phyloP scores from a whole-genome alignment of 2,113 vertebrate genomes.

The Genyomyrus donnyi region DNA sequence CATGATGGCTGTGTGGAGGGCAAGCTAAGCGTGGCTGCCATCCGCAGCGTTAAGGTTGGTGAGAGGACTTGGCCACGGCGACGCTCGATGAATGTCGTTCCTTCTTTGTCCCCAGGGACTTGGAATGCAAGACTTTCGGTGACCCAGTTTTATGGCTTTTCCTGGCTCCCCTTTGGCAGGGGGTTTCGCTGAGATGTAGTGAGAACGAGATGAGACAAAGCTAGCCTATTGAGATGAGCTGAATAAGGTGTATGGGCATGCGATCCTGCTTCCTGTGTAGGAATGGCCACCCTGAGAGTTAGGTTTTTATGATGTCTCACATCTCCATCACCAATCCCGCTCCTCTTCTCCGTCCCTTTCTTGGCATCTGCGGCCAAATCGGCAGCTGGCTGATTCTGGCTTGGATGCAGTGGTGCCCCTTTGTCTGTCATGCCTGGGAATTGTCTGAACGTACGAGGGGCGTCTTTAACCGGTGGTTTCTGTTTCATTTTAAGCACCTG shows the following conservation, averaged over 20 bases:
- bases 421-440: not conserved
- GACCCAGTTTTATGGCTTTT: slow-evolving; percentile 15
- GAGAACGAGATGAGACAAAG: not conserved
- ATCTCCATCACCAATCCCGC: not conserved
- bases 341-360: not conserved
- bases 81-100: not conserved
- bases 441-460: not conserved
- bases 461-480: not conserved
- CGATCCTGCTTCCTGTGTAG: not conserved
- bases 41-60: not conserved
- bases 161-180: not conserved
- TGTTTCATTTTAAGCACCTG: not conserved
- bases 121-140: slow-evolving; percentile 18
- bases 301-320: not conserved
- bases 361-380: not conserved
- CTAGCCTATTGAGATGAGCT: not conserved
- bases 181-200: not conserved
- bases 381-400: not conserved
- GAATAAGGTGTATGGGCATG: not conserved
- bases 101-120: slow-evolving; percentile 16
- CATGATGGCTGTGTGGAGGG: not conserved
- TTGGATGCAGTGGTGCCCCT: not conserved
- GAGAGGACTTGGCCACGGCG: not conserved
- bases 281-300: not conserved
- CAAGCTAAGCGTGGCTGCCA: not conserved